Percentiles rank a stretch among this genome's conserved stretches.
These are phyloP conservation scores for Drosophila kurseongensis DNA, from an alignment of 1,140 invertebrate species.

Conservation along the genomic window DNA sequence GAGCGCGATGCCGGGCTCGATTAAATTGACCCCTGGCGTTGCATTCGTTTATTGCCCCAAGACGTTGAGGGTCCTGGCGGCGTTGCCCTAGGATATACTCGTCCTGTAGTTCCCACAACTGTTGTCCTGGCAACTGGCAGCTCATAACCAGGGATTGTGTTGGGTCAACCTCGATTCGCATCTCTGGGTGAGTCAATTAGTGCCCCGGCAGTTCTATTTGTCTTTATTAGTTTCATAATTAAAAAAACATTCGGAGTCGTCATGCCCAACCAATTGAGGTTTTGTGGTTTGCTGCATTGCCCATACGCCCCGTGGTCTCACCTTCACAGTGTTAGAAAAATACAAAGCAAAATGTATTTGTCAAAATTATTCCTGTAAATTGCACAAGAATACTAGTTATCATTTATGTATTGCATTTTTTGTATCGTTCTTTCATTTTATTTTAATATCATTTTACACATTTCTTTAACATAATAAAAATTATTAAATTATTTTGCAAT, in stretches of 20 bases:
- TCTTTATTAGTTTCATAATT: conserved; percentile 51
- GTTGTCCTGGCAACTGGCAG: conserved; percentile 59
- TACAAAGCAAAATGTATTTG: neutral
- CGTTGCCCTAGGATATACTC: conserved; percentile 28
- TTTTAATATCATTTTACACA: too few relatives aligned
- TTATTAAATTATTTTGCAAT: too few relatives aligned
- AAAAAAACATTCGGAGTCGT: conserved; percentile 17
- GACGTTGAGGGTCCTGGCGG: conserved; percentile 12
- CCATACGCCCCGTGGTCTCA: neutral
- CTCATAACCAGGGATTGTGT: conserved; percentile 5
- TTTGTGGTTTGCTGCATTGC: conserved; percentile 25
- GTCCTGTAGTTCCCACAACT: neutral
- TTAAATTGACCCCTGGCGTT: conserved; percentile 22
- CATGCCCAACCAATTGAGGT: conserved; percentile 25
- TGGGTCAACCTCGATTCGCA: conserved; percentile 4
- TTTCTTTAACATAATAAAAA: too few relatives aligned
- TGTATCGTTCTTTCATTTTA: neutral
- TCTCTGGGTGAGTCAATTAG: conserved; percentile 37
- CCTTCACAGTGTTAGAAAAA: neutral
- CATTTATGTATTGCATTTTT: neutral
- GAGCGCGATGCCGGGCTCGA: conserved; percentile 54
- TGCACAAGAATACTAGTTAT: neutral
- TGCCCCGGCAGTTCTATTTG: conserved; percentile 5
- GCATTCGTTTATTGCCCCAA: conserved; percentile 39
- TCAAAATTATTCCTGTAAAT: too few relatives aligned